Percentiles rank a stretch among this genome's conserved stretches.
Conservation (phyloP, 2,113 vertebrate genomes). For the Microcebus tavaratra region DNA sequence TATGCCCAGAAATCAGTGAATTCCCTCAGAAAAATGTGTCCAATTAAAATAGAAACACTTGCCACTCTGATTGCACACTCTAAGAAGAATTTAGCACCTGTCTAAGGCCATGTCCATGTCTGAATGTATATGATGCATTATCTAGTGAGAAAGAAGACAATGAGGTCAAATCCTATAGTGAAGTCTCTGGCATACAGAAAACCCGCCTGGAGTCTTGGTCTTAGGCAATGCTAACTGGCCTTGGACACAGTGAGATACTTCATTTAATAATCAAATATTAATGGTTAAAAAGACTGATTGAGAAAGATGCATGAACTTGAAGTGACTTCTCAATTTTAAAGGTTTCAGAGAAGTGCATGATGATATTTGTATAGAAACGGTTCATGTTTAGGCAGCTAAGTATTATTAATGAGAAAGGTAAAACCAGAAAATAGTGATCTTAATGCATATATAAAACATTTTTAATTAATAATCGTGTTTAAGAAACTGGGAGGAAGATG, state of each 20-base stretch:
- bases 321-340: background rate
- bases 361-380: background rate
- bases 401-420: background rate
- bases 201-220: background rate
- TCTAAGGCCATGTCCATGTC: background rate
- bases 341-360: background rate
- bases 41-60: background rate
- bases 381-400: background rate
- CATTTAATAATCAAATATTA: background rate
- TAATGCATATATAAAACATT: background rate
- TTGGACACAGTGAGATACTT: background rate
- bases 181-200: background rate
- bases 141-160: background rate
- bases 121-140: background rate
- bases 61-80: background rate
- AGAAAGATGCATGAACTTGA: background rate
- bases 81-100: background rate
- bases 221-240: background rate
- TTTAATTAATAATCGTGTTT: background rate
- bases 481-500: background rate
- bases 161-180: background rate
- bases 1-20: background rate
- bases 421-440: background rate
- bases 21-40: background rate
- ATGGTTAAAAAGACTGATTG: background rate